Evolutionary conservation across 2,888 invertebrate species (phyloP).

Genomic region (Frankliniella fusca): DNA sequence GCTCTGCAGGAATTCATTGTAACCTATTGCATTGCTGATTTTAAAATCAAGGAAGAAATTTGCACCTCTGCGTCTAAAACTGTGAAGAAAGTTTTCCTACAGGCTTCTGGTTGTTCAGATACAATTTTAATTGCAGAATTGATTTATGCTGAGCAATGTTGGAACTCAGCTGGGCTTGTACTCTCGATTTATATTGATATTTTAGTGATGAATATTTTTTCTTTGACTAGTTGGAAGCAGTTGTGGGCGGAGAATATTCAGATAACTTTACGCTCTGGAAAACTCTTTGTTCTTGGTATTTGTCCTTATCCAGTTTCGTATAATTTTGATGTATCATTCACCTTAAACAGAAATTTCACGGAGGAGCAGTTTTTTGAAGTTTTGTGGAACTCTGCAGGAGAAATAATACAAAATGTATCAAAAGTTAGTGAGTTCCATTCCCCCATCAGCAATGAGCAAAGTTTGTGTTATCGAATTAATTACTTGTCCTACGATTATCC

Average conservation of each 20-base stretch:
- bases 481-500: constrained; percentile 46
- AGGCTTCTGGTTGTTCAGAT: too few relatives aligned
- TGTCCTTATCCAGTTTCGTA: constrained; percentile 41
- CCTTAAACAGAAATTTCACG: constrained; percentile 39
- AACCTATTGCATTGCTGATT: neutral
- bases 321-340: constrained; percentile 46
- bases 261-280: neutral
- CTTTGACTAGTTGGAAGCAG: constrained; percentile 33
- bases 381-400: constrained; percentile 45
- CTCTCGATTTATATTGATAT: constrained; percentile 31
- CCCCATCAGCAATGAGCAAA: constrained; percentile 41
- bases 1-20: neutral
- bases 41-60: neutral
- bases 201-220: constrained; percentile 33
- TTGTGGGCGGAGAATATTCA: constrained; percentile 32
- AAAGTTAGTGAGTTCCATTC: constrained; percentile 44
- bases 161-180: neutral
- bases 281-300: constrained; percentile 25
- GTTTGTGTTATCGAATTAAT: constrained; percentile 46
- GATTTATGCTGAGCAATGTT: too few relatives aligned
- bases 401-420: constrained; percentile 44
- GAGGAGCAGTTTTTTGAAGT: constrained; percentile 41
- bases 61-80: neutral
- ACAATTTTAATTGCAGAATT: too few relatives aligned
- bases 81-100: neutral